These are phyloP conservation scores for Anaspis maculata DNA, from an alignment of 2,888 invertebrate species.

Conservation along the genomic window DNA sequence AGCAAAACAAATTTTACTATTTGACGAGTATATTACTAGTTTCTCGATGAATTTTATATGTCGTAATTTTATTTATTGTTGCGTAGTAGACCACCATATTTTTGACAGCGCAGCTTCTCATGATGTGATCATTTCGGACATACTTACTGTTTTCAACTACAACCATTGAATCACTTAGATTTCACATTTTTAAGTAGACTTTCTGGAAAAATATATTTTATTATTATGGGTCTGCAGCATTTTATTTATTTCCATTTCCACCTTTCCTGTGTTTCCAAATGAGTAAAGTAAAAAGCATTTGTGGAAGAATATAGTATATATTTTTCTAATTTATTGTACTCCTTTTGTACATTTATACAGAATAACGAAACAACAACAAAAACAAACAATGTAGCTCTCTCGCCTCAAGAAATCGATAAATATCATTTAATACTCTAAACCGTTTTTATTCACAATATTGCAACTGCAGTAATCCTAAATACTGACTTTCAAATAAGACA, in stretches of 20 bases:
- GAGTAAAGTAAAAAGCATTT: neutral
- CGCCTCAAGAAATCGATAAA: too few relatives aligned
- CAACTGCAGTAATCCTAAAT: too few relatives aligned
- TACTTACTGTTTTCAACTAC: too few relatives aligned
- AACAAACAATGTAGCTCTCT: neutral
- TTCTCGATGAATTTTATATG: constrained; percentile 3
- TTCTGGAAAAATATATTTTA: constrained; percentile 37
- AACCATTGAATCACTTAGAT: constrained; percentile 26
- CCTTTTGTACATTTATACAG: constrained; percentile 1
- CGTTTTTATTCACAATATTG: neutral
- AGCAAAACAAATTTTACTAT: constrained; percentile 20
- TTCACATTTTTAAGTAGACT: constrained; percentile 33
- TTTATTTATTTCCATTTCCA: constrained; percentile 3
- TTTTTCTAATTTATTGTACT: too few relatives aligned
- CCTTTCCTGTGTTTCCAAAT: neutral
- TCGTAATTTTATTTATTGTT: neutral
- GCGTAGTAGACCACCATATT: too few relatives aligned
- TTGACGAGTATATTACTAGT: constrained; percentile 22
- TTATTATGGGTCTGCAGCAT: constrained; percentile 25
- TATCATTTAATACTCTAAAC: too few relatives aligned
- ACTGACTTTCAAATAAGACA: too few relatives aligned
- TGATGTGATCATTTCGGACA: too few relatives aligned
- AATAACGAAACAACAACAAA: neutral
- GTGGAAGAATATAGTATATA: neutral
- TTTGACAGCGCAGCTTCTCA: too few relatives aligned